Conservation (phyloP, 1,140 invertebrate species). For the Bombus superbus region DNA sequence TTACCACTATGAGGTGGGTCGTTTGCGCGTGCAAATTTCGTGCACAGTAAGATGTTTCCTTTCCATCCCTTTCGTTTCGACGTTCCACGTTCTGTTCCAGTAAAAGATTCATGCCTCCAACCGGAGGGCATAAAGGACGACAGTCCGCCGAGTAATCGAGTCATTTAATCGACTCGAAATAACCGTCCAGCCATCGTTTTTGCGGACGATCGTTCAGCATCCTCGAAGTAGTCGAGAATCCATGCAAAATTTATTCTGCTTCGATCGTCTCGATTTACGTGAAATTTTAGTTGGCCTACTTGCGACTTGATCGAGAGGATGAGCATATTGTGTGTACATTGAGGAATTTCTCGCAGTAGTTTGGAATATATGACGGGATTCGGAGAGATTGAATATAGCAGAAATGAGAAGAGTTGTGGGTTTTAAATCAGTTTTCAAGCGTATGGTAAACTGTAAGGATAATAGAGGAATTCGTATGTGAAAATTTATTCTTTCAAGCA, state of each 20-base stretch:
- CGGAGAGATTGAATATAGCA: neutral
- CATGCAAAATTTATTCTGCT: constrained; percentile 8
- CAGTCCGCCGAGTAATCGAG: constrained; percentile 54
- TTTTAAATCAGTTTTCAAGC: neutral
- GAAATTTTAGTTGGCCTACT: constrained; percentile 23
- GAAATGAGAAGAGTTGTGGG: neutral
- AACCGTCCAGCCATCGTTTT: constrained; percentile 28
- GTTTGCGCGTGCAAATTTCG: constrained; percentile 63
- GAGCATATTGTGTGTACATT: neutral
- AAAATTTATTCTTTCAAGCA: neutral
- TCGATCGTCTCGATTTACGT: neutral
- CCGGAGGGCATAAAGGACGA: neutral
- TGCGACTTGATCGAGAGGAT: neutral
- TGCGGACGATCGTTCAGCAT: neutral
- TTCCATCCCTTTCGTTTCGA: neutral
- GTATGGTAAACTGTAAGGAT: neutral
- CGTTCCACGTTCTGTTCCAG: constrained; percentile 1
- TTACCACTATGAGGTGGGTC: constrained; percentile 55
- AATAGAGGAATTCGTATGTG: neutral
- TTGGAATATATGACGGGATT: neutral
- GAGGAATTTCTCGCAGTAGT: neutral
- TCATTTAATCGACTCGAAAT: constrained; percentile 66
- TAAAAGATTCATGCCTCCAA: constrained; percentile 56
- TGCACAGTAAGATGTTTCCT: neutral
- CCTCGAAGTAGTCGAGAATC: neutral